phyloP scores from a whole-genome alignment of 2,888 invertebrate species.

The Biston betularia region DNA sequence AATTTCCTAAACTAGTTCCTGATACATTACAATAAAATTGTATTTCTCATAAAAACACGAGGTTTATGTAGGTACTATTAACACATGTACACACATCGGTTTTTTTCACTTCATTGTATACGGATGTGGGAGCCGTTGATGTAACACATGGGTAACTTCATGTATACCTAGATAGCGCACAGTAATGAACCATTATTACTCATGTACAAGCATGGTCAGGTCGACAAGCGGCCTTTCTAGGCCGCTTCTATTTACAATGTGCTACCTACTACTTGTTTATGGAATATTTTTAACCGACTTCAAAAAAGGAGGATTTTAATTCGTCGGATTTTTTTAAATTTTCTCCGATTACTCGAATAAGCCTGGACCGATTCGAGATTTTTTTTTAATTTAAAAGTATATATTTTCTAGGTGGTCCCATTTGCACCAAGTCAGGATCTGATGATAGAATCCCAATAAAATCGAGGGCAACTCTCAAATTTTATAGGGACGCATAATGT shows the following conservation, averaged over 20 bases:
- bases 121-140: constrained; percentile 52
- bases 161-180: constrained; percentile 46
- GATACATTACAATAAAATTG: neutral
- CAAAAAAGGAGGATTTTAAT: too few relatives aligned
- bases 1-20: neutral
- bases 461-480: too few relatives aligned
- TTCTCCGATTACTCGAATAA: too few relatives aligned
- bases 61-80: constrained; percentile 14
- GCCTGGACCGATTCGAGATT: too few relatives aligned
- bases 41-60: neutral
- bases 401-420: too few relatives aligned
- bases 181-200: constrained; percentile 53
- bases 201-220: constrained; percentile 31
- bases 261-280: neutral
- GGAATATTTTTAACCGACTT: too few relatives aligned
- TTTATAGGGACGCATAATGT: too few relatives aligned
- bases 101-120: constrained; percentile 40
- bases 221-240: constrained; percentile 15
- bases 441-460: too few relatives aligned
- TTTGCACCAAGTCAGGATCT: too few relatives aligned
- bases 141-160: constrained; percentile 60
- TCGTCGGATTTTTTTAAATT: too few relatives aligned
- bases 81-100: constrained; percentile 26
- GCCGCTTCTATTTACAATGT: constrained; percentile 11
- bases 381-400: too few relatives aligned